Percentiles rank a stretch among this genome's conserved stretches.
These are phyloP conservation scores for Diachrysia chrysitis DNA, from an alignment of 2,888 invertebrate genomes.

Conservation along the genomic window DNA sequence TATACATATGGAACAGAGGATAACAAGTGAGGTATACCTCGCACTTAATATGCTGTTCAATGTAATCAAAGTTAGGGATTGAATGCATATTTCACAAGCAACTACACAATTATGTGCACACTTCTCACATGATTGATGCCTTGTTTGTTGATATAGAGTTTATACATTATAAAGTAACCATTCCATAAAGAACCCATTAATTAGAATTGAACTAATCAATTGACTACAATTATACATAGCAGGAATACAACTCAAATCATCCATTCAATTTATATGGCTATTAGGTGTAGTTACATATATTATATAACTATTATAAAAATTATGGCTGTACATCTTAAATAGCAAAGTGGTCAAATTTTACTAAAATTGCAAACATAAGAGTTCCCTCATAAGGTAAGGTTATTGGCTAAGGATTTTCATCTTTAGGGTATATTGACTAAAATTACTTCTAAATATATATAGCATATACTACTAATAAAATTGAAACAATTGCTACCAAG, in stretches of 20 bases:
- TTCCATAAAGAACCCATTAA: not conserved
- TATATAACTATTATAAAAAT: not conserved
- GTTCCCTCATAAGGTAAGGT: no score
- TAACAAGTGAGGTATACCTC: not conserved
- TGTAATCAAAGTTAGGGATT: not conserved
- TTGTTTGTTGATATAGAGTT: not conserved
- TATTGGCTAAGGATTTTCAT: no score
- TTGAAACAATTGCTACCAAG: no score
- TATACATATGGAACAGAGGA: not conserved
- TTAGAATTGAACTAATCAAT: conserved; percentile 18
- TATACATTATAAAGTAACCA: not conserved
- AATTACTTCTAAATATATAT: no score
- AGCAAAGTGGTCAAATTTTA: no score
- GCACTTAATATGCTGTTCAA: not conserved
- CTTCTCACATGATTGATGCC: not conserved
- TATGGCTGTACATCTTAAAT: not conserved
- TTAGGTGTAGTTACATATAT: not conserved
- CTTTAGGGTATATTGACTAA: no score
- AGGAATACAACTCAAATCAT: not conserved
- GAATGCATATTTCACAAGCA: not conserved
- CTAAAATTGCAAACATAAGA: no score
- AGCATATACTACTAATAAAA: no score
- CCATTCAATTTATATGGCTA: not conserved
- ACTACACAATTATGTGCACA: not conserved
- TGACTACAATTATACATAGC: conserved; percentile 17